Evolutionary conservation across 2,797 vertebrate species (phyloP).

Genomic region (Sebastes vulpes): DNA sequence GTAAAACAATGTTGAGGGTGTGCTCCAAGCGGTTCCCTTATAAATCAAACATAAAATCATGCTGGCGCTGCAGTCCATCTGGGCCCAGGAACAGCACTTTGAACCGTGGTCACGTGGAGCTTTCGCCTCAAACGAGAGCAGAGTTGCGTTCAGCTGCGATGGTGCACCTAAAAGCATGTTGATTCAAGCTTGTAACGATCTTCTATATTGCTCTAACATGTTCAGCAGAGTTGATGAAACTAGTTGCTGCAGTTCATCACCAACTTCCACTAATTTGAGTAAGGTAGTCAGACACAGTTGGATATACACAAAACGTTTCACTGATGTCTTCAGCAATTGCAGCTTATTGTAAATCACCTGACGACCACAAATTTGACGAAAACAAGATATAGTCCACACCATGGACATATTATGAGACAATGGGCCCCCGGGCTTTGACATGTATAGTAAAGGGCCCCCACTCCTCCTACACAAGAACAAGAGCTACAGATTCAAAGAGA

Average conservation of each 20-base stretch:
- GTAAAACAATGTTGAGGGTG: conserved; percentile 58
- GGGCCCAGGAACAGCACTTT: conserved; percentile 53
- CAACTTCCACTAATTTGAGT: not conserved
- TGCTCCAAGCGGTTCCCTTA: conserved; percentile 52
- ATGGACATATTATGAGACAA: no score
- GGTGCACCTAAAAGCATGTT: conserved; percentile 33
- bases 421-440: no score
- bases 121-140: conserved; percentile 33
- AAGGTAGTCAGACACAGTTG: not conserved
- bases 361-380: fast-evolving
- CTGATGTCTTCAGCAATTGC: not conserved
- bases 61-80: conserved; percentile 39
- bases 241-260: not conserved
- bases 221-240: not conserved
- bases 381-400: not conserved
- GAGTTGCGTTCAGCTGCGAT: conserved; percentile 21
- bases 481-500: no score
- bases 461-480: no score
- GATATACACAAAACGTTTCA: not conserved
- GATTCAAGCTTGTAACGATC: conserved; percentile 8
- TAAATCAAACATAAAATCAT: conserved; percentile 65
- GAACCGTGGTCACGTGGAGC: conserved; percentile 44
- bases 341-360: not conserved
- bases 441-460: no score
- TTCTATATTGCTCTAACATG: not conserved